Evolutionary conservation across 2,113 vertebrate genomes (phyloP).

Genomic region (Heterotis niloticus): DNA sequence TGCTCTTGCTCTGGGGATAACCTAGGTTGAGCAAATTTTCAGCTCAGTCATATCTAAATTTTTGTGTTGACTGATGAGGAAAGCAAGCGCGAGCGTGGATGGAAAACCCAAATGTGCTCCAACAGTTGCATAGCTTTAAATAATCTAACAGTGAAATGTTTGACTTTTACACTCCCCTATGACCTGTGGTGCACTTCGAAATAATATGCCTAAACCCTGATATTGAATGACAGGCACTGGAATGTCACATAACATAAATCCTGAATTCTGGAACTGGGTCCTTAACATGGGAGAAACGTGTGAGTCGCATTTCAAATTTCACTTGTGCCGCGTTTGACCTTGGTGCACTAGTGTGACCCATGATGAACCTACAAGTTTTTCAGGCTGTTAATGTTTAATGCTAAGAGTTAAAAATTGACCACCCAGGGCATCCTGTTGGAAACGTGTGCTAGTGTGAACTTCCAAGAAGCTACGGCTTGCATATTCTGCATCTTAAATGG

Average conservation of each 20-base stretch:
- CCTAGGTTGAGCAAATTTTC: neutral
- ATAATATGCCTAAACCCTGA: slow-evolving; percentile 37
- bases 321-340: neutral
- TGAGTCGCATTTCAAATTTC: neutral
- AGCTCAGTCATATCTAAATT: neutral
- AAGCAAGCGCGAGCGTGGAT: neutral
- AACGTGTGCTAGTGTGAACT: too few relatives aligned
- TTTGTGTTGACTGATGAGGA: neutral
- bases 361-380: neutral
- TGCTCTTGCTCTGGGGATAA: neutral
- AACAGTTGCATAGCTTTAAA: slow-evolving; percentile 22
- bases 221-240: slow-evolving; percentile 29
- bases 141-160: slow-evolving; percentile 31
- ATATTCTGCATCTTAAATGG: too few relatives aligned
- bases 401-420: neutral
- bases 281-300: neutral
- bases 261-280: neutral
- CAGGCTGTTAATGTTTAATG: neutral
- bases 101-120: neutral
- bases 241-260: neutral
- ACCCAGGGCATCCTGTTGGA: too few relatives aligned
- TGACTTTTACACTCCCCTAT: slow-evolving; percentile 15
- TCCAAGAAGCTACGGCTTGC: too few relatives aligned
- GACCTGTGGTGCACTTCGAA: slow-evolving; percentile 38
- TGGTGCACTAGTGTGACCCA: neutral